These are phyloP conservation scores for Agapornis roseicollis DNA, from an alignment of 2,113 vertebrate genomes.

Conservation along the genomic window DNA sequence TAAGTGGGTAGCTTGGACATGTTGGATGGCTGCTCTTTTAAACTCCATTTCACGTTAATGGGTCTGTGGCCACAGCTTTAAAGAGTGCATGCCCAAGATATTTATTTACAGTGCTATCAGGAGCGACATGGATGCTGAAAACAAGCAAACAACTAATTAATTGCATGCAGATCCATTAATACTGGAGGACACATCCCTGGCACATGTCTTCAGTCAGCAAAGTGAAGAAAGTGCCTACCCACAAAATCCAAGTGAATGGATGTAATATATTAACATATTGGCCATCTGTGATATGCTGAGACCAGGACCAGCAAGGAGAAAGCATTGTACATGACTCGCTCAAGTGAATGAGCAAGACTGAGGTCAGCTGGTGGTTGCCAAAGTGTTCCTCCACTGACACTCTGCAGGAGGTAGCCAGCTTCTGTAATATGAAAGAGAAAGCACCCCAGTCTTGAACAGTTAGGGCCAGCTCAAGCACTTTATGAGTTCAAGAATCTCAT, in stretches of 20 bases:
- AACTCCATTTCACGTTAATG: neutral
- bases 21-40: neutral
- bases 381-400: neutral
- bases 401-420: neutral
- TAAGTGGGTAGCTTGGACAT: neutral
- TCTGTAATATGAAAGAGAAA: neutral
- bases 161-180: neutral
- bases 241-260: neutral
- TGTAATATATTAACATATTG: neutral
- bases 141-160: neutral
- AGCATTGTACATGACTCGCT: no score
- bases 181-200: neutral
- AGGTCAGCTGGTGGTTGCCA: neutral
- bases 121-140: neutral
- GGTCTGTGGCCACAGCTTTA: neutral
- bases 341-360: neutral
- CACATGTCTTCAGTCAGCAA: neutral
- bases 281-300: neutral
- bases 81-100: neutral
- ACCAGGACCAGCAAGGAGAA: neutral
- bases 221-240: neutral
- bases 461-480: neutral
- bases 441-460: neutral
- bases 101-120: neutral
- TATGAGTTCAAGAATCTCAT: neutral